These are phyloP conservation scores for Hemicrepidius hirtus DNA, from an alignment of 2,888 invertebrate species.

Conservation along the genomic window DNA sequence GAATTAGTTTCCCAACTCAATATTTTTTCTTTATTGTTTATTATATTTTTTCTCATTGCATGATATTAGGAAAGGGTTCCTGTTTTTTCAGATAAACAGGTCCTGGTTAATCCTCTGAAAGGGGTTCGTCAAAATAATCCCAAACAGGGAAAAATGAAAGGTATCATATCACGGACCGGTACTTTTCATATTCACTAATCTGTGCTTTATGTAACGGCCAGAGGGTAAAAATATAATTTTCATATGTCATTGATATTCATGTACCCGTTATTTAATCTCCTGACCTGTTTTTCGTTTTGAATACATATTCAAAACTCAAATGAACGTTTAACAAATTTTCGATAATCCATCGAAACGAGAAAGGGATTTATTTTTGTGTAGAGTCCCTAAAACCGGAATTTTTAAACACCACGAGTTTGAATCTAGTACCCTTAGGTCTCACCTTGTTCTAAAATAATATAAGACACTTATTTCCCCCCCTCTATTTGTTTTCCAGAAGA, in stretches of 20 bases:
- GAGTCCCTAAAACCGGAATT: too few relatives aligned
- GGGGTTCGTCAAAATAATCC: slow-evolving; percentile 36
- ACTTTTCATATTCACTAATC: slow-evolving; percentile 37
- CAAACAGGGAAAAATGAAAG: slow-evolving; percentile 24
- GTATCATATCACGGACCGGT: slow-evolving; percentile 30
- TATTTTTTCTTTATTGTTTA: not conserved
- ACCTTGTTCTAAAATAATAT: too few relatives aligned
- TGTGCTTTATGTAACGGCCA: slow-evolving; percentile 19
- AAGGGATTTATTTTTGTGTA: too few relatives aligned
- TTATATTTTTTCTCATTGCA: not conserved
- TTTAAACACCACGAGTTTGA: too few relatives aligned
- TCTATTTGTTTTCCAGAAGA: too few relatives aligned
- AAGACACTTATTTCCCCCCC: too few relatives aligned
- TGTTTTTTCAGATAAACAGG: slow-evolving; percentile 8
- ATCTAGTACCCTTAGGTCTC: too few relatives aligned
- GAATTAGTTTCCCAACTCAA: not conserved
- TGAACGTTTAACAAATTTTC: too few relatives aligned
- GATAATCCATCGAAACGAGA: too few relatives aligned
- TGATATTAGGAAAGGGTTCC: not conserved
- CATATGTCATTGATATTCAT: slow-evolving; percentile 32
- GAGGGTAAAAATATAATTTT: slow-evolving; percentile 39
- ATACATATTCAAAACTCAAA: not conserved
- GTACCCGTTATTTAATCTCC: slow-evolving; percentile 6
- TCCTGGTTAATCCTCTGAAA: slow-evolving; percentile 29
- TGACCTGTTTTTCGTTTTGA: not conserved